Percentiles rank a stretch among this genome's conserved stretches.
These are phyloP conservation scores for Sminthurinus signatus DNA, from an alignment of 1,140 invertebrate genomes.

Conservation along the genomic window DNA sequence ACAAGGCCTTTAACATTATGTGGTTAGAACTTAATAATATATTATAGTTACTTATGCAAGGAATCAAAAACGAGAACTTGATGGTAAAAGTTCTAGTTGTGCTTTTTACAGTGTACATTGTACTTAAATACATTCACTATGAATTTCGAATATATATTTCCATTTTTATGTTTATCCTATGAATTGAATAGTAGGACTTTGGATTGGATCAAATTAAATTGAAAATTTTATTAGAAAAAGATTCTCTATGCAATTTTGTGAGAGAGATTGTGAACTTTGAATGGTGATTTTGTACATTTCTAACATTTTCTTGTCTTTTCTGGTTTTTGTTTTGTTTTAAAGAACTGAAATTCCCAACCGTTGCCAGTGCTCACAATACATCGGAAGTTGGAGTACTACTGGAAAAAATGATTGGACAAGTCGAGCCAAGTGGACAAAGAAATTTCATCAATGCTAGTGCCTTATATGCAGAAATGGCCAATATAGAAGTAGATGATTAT, in stretches of 20 bases:
- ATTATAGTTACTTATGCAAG: too few relatives aligned
- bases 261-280: background rate
- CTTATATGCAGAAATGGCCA: background rate
- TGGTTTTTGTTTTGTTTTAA: too few relatives aligned
- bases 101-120: too few relatives aligned
- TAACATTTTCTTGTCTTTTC: too few relatives aligned
- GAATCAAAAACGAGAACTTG: too few relatives aligned
- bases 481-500: constrained; percentile 30
- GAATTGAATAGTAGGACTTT: background rate
- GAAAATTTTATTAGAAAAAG: background rate
- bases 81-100: too few relatives aligned
- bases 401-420: background rate
- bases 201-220: background rate
- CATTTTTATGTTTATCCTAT: background rate
- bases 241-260: background rate
- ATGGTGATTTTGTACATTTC: too few relatives aligned
- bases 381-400: background rate
- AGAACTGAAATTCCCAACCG: background rate
- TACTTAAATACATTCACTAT: too few relatives aligned
- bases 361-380: constrained; percentile 23
- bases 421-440: background rate
- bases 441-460: background rate
- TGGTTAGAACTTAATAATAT: too few relatives aligned
- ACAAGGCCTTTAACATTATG: too few relatives aligned
- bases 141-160: too few relatives aligned